A percentile compares a stretch with the other conserved stretches of the same genome.
phyloP scores from a whole-genome alignment of 2,797 vertebrate species.

The Discoglossus pictus region DNA sequence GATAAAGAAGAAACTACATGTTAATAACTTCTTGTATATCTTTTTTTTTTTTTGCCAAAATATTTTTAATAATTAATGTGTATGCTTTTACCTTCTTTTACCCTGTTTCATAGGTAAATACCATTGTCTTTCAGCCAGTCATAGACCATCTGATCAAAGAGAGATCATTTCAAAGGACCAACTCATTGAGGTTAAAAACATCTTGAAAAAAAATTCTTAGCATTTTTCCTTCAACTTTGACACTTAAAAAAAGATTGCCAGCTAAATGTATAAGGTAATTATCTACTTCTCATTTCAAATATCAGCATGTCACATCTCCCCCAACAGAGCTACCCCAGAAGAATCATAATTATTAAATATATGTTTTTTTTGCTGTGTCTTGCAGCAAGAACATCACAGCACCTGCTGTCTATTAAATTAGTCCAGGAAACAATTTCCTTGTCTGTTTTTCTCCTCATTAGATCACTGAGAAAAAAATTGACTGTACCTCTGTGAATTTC shows the following conservation, averaged over 20 bases:
- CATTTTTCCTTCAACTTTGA: slow-evolving; percentile 30
- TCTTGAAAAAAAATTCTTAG: neutral
- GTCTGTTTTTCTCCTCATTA: slow-evolving; percentile 19
- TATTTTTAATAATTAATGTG: too few relatives aligned
- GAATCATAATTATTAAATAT: slow-evolving; percentile 38
- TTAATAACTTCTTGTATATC: too few relatives aligned
- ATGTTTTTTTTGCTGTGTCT: slow-evolving; percentile 5
- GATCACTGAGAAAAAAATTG: neutral
- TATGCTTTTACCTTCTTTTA: too few relatives aligned
- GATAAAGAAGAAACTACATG: too few relatives aligned
- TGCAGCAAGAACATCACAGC: slow-evolving; percentile 18
- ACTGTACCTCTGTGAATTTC: neutral
- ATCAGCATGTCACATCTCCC: neutral
- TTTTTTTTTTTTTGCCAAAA: too few relatives aligned
- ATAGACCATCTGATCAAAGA: slow-evolving; percentile 4
- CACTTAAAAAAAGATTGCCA: slow-evolving; percentile 20
- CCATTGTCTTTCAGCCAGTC: too few relatives aligned
- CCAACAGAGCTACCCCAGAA: slow-evolving; percentile 22
- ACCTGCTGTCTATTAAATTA: slow-evolving; percentile 43
- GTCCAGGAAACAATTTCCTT: neutral
- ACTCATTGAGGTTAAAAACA: neutral
- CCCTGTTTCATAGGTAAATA: too few relatives aligned
- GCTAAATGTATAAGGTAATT: slow-evolving; percentile 36
- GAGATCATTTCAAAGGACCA: slow-evolving; percentile 10
- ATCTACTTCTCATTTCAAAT: slow-evolving; percentile 36